These are phyloP conservation scores for Antheraea mylitta DNA, from an alignment of 1,140 invertebrate genomes.

Conservation along the genomic window DNA sequence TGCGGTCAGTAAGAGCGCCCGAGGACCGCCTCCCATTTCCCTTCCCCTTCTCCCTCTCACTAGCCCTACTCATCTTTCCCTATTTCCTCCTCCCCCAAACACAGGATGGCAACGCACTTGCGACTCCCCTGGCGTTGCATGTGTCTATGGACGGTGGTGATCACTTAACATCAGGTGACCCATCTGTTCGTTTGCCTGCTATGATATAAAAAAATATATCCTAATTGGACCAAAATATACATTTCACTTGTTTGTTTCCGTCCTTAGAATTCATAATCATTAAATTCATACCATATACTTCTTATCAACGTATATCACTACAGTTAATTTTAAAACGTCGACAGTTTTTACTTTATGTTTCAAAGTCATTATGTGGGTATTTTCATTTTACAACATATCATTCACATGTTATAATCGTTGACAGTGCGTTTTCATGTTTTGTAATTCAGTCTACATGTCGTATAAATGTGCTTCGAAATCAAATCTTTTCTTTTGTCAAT, in stretches of 20 bases:
- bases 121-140: too few species aligned
- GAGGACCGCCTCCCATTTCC: too few species aligned
- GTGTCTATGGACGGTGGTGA: too few species aligned
- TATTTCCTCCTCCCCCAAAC: too few species aligned
- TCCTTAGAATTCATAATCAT: not conserved
- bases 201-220: too few species aligned
- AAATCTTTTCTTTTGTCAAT: conserved; percentile 8
- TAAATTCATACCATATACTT: not conserved
- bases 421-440: not conserved
- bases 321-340: not conserved
- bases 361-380: conserved; percentile 12
- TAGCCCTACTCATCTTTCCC: too few species aligned
- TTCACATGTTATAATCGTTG: not conserved
- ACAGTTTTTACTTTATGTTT: not conserved
- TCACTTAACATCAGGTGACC: too few species aligned
- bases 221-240: not conserved
- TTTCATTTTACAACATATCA: conserved; percentile 7
- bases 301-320: not conserved
- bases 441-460: not conserved
- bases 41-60: too few species aligned
- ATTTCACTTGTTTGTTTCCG: too few species aligned
- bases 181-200: too few species aligned
- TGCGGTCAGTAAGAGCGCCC: too few species aligned
- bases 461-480: conserved; percentile 8
- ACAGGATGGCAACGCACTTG: too few species aligned